Conservation (phyloP, 2,113 vertebrate genomes). For the Lophochroa leadbeateri region DNA sequence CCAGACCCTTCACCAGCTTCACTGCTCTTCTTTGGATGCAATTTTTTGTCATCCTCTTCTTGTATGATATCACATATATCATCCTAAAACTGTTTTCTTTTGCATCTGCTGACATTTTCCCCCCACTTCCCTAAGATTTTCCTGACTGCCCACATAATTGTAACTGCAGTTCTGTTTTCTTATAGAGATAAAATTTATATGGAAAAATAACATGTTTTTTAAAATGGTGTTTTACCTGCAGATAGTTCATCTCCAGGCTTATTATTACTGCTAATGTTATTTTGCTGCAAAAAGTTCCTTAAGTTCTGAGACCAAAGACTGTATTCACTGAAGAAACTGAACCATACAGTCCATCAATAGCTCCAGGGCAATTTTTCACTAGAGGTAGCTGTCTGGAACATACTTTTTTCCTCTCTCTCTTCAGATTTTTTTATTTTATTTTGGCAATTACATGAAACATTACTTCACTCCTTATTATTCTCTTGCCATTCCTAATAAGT, state of each 20-base stretch:
- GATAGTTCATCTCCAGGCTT: neutral
- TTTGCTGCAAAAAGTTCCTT: neutral
- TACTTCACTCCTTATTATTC: slow-evolving; percentile 58
- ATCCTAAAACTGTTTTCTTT: neutral
- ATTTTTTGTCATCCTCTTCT: neutral
- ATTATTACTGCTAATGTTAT: neutral
- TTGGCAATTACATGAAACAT: slow-evolving; percentile 69
- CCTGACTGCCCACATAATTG: neutral
- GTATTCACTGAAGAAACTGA: neutral
- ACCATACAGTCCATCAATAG: neutral
- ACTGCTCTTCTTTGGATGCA: neutral
- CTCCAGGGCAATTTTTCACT: neutral
- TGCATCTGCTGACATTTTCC: neutral
- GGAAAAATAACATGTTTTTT: neutral
- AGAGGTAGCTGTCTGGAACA: neutral
- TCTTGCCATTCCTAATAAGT: slow-evolving; percentile 68
- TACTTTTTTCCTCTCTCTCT: neutral
- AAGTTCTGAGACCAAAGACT: neutral
- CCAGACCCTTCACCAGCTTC: neutral
- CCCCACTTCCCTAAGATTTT: neutral
- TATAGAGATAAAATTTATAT: neutral
- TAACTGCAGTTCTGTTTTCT: neutral
- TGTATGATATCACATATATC: neutral
- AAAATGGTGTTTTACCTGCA: neutral
- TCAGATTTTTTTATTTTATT: slow-evolving; percentile 57